These are phyloP conservation scores for Podocnemis expansa DNA, from an alignment of 2,113 vertebrate species.

Conservation along the genomic window DNA sequence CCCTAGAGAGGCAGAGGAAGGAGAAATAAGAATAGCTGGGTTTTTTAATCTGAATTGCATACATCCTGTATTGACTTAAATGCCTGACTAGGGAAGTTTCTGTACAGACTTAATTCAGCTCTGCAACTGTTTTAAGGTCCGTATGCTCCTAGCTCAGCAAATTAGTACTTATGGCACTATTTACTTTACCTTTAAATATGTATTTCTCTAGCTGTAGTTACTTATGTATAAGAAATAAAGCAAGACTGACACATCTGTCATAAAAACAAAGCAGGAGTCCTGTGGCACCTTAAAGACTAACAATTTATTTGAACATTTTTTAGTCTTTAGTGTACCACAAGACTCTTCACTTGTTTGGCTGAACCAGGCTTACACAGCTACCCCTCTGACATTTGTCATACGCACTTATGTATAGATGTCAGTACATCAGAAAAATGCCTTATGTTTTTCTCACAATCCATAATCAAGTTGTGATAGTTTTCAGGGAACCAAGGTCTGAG, in stretches of 20 bases:
- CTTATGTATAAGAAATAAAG: fast-evolving
- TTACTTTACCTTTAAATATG: neutral
- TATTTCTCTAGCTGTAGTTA: neutral
- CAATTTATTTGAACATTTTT: no score
- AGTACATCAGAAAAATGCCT: no score
- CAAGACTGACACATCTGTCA: neutral
- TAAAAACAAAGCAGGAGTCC: no score
- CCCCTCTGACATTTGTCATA: no score
- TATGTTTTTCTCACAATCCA: no score
- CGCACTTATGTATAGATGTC: no score
- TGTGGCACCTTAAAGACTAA: no score
- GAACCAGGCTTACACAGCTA: no score
- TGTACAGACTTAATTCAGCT: neutral
- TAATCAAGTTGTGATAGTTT: no score
- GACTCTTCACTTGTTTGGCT: no score
- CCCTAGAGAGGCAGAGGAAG: neutral
- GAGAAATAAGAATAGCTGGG: neutral
- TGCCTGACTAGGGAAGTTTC: neutral
- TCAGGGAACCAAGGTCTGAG: no score
- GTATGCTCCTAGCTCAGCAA: neutral
- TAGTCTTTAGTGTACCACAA: no score
- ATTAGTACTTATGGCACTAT: neutral
- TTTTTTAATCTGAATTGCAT: neutral
- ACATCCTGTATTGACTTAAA: neutral
- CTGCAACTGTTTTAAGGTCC: neutral